These are phyloP conservation scores for Cuculus canorus DNA, from an alignment of 2,797 vertebrate genomes.

Conservation along the genomic window DNA sequence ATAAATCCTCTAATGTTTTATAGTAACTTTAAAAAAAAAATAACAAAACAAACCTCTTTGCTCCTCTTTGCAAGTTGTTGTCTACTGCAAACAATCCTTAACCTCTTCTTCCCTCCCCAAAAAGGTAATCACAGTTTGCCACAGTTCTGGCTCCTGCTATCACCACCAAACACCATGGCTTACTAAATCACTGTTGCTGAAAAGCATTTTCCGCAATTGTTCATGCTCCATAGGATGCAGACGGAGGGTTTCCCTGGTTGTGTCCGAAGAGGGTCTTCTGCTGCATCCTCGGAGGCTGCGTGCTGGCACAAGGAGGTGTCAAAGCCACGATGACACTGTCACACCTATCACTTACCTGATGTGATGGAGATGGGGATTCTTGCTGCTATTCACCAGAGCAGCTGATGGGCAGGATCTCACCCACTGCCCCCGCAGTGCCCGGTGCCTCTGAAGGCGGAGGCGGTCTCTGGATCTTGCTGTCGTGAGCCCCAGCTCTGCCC, in stretches of 20 bases:
- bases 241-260: not conserved
- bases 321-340: rapidly evolving
- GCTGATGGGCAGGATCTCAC: not conserved
- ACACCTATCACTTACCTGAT: not conserved
- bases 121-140: not conserved
- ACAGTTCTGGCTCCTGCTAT: not conserved
- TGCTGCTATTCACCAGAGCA: not conserved
- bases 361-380: not conserved
- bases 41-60: not conserved
- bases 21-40: not conserved
- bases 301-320: rapidly evolving
- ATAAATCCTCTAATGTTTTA: not conserved
- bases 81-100: not conserved
- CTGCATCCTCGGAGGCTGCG: not conserved
- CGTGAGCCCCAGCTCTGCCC: not conserved
- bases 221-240: not conserved
- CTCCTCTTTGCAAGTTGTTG: not conserved
- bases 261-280: not conserved
- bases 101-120: not conserved
- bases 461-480: not conserved
- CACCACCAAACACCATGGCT: not conserved
- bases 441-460: not conserved
- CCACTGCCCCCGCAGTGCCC: not conserved
- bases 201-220: not conserved
- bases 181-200: not conserved